These are phyloP conservation scores for Malurus elegans DNA, from an alignment of 2,113 vertebrate genomes.

Conservation along the genomic window DNA sequence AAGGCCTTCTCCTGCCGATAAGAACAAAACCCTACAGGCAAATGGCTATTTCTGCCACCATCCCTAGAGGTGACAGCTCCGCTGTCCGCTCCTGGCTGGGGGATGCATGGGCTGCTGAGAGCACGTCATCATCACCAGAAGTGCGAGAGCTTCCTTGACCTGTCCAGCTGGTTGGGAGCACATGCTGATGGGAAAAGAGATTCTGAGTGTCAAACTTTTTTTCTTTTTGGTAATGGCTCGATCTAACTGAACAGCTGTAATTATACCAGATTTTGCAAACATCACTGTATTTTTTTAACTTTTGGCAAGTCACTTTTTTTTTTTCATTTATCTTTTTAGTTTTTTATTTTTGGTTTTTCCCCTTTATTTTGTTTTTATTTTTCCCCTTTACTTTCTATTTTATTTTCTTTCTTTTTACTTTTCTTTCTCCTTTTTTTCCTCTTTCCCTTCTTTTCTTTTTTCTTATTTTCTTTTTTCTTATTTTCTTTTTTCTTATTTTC, in stretches of 20 bases:
- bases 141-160: not conserved
- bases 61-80: not conserved
- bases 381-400: not conserved
- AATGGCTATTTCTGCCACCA: slow-evolving; percentile 8
- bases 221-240: not conserved
- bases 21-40: not conserved
- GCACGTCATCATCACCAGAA: accelerated
- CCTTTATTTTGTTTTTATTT: not conserved
- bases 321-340: accelerated
- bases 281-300: not conserved
- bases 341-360: not conserved
- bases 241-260: not conserved
- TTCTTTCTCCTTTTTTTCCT: not conserved
- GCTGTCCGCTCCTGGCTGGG: not conserved
- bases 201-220: not conserved
- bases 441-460: no score
- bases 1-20: not conserved
- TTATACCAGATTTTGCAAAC: not conserved
- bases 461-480: no score
- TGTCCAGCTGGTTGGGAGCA: not conserved
- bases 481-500: accelerated
- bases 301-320: accelerated
- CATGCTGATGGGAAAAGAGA: not conserved
- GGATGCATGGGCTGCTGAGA: not conserved
- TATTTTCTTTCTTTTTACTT: no score